phyloP scores from a whole-genome alignment of 2,888 invertebrate genomes.

The Minunthozetes semirufus region DNA sequence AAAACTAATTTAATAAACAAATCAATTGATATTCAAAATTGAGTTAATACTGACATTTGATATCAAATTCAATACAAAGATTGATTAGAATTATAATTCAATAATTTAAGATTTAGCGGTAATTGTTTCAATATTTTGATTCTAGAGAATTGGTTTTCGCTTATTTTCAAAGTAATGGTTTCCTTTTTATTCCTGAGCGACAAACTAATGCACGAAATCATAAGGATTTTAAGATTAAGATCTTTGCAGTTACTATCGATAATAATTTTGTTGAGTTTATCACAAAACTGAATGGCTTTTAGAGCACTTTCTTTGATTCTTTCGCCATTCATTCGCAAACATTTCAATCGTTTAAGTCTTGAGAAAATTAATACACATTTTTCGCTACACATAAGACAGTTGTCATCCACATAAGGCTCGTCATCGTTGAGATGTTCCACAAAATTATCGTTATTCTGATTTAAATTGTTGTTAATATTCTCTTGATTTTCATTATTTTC shows the following conservation, averaged over 20 bases:
- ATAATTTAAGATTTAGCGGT: no score
- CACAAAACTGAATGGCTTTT: background rate
- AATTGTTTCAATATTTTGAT: no score
- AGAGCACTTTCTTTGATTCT: constrained; percentile 7
- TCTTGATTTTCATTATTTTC: background rate
- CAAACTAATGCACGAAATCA: background rate
- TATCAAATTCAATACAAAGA: no score
- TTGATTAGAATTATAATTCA: no score
- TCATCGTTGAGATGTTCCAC: background rate
- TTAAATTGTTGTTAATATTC: background rate
- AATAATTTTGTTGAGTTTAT: background rate
- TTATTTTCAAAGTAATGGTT: background rate
- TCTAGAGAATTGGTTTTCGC: background rate
- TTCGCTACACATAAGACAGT: background rate
- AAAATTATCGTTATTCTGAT: background rate
- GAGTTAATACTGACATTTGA: no score
- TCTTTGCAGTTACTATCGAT: background rate
- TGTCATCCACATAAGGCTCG: constrained; percentile 1
- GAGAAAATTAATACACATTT: constrained; percentile 6
- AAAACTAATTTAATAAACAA: no score
- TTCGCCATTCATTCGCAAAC: background rate
- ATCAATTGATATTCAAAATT: no score
- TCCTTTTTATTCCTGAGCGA: background rate
- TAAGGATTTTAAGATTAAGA: background rate
- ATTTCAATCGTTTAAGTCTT: background rate